Evolutionary conservation across 2,888 invertebrate species (phyloP).

Genomic region (Stenolophus ochropezus): DNA sequence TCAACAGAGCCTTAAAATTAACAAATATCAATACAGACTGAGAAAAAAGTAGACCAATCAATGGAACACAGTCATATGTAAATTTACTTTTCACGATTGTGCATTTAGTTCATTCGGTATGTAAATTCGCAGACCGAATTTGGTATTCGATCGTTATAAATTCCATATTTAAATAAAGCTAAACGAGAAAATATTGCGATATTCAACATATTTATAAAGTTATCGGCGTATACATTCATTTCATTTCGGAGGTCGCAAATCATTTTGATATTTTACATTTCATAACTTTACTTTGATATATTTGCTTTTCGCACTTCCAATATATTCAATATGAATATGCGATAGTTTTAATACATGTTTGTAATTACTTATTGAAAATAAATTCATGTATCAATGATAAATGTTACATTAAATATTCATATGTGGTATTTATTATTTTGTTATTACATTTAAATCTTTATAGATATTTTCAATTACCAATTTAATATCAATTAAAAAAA

Average conservation of each 20-base stretch:
- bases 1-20: background rate
- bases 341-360: too few species aligned
- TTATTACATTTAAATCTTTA: too few species aligned
- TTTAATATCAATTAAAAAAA: too few species aligned
- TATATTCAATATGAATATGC: too few species aligned
- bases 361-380: too few species aligned
- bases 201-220: background rate
- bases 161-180: slow-evolving; percentile 12
- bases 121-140: background rate
- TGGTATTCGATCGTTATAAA: background rate
- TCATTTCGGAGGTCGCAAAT: background rate
- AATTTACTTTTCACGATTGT: slow-evolving; percentile 3
- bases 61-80: slow-evolving; percentile 3
- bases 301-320: too few species aligned
- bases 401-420: too few species aligned
- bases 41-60: slow-evolving; percentile 1
- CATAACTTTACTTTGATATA: background rate
- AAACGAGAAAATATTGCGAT: slow-evolving; percentile 7
- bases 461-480: too few species aligned
- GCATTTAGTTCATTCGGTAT: background rate
- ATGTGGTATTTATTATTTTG: too few species aligned
- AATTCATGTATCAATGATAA: too few species aligned
- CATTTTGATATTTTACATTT: background rate
- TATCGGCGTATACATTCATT: background rate
- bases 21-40: background rate